Evolutionary conservation across 2,113 vertebrate genomes (phyloP).

Genomic region (Ranitomeya imitator): DNA sequence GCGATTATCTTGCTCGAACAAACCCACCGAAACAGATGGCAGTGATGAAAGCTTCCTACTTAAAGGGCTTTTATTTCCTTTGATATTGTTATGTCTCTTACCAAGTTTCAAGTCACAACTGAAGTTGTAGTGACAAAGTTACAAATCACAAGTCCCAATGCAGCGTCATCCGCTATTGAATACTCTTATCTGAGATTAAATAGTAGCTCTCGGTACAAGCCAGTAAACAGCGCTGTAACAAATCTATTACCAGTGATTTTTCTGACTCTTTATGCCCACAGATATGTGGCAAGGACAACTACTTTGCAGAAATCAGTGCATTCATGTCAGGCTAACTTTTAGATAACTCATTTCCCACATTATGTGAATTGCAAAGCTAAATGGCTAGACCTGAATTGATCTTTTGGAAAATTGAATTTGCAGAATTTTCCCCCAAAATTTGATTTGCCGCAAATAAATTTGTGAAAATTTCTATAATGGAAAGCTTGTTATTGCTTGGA

Average conservation of each 20-base stretch:
- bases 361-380: background rate
- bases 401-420: no score
- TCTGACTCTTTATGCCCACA: conserved; percentile 35
- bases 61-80: conserved; percentile 43
- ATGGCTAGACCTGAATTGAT: no score
- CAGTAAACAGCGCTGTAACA: conserved; percentile 41
- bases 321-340: background rate
- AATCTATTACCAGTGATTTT: conserved; percentile 53
- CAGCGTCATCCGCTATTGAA: conserved; percentile 24
- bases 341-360: background rate
- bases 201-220: background rate
- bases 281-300: conserved; percentile 36
- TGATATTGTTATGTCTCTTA: conserved; percentile 59
- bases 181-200: conserved; percentile 33
- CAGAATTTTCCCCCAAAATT: no score
- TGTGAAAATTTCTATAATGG: no score
- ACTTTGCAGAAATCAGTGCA: background rate
- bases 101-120: conserved; percentile 66
- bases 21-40: conserved; percentile 60
- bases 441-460: no score
- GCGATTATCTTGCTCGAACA: conserved; percentile 62
- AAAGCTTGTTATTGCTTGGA: no score
- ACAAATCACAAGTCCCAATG: conserved; percentile 45
- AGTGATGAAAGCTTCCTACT: conserved; percentile 59
- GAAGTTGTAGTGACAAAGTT: conserved; percentile 39